Conservation (phyloP, 2,113 vertebrate species). For the Suricata suricatta region DNA sequence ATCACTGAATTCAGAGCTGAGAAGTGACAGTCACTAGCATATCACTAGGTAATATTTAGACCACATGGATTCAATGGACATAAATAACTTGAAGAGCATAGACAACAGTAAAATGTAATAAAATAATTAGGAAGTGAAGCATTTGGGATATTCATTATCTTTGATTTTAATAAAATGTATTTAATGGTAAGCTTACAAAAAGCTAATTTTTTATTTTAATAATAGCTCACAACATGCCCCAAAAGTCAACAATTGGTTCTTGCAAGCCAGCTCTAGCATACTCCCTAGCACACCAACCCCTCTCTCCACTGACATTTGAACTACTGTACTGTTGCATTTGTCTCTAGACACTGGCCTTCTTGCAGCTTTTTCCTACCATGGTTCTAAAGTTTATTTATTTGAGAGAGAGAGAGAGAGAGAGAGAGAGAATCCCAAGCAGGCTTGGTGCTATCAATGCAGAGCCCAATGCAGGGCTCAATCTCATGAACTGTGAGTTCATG, state of each 20-base stretch:
- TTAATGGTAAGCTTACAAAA: background rate
- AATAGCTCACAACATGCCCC: background rate
- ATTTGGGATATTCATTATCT: background rate
- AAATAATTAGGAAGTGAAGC: background rate
- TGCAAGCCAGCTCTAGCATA: background rate
- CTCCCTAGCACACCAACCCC: background rate
- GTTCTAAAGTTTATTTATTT: background rate
- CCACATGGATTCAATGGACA: too few relatives aligned
- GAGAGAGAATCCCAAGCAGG: too few relatives aligned
- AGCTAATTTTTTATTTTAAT: background rate
- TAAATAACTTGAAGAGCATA: background rate
- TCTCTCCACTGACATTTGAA: background rate
- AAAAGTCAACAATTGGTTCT: background rate
- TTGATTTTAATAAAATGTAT: background rate
- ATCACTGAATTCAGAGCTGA: accelerated
- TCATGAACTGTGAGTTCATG: too few relatives aligned
- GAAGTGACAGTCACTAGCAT: background rate
- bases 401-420: too few relatives aligned
- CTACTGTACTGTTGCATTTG: accelerated
- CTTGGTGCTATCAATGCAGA: too few relatives aligned
- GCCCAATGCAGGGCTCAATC: too few relatives aligned
- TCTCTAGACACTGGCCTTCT: background rate
- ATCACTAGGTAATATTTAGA: background rate
- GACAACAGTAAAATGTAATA: background rate
- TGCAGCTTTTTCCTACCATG: background rate